Conservation (phyloP, 2,113 vertebrate species). For the Pardalotus punctatus region DNA sequence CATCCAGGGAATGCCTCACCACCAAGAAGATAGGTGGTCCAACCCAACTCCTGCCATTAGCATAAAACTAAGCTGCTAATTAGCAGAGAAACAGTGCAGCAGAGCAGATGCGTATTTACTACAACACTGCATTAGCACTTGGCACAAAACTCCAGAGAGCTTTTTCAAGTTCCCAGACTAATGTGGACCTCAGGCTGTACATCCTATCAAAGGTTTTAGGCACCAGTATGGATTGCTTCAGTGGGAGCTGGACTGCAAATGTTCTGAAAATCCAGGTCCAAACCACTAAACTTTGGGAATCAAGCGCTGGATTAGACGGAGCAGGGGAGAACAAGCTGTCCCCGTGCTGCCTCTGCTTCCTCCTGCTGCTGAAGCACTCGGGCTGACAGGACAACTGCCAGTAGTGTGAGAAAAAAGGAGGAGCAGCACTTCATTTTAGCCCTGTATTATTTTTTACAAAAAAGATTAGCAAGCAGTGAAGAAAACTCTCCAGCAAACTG, state of each 20-base stretch:
- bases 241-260: rapidly evolving
- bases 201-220: not conserved
- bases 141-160: not conserved
- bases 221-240: rapidly evolving
- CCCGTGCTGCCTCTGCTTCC: rapidly evolving
- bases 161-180: not conserved
- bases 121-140: not conserved
- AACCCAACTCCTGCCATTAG: not conserved
- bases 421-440: not conserved
- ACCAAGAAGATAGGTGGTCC: not conserved
- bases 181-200: not conserved
- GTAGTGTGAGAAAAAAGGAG: not conserved
- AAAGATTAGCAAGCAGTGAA: not conserved
- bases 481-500: not conserved
- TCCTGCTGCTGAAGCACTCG: not conserved
- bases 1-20: not conserved
- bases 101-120: not conserved
- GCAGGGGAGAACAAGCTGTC: not conserved
- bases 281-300: not conserved
- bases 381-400: not conserved
- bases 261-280: not conserved
- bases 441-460: not conserved
- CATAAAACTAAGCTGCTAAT: not conserved
- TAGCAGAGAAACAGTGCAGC: not conserved
- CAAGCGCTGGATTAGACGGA: rapidly evolving